These are phyloP conservation scores for Sialis lutaria DNA, from an alignment of 2,888 invertebrate genomes.

Conservation along the genomic window DNA sequence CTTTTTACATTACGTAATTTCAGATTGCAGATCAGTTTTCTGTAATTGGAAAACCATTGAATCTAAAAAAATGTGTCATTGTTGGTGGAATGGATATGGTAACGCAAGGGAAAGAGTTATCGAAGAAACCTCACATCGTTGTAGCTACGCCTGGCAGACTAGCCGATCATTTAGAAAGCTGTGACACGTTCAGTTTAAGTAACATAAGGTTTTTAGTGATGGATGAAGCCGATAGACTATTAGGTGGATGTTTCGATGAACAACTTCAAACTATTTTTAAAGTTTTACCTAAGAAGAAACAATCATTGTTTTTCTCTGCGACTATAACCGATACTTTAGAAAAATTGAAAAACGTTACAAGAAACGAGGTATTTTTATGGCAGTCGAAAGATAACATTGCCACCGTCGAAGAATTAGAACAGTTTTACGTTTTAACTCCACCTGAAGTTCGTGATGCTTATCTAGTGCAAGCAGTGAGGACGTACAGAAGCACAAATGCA, in stretches of 20 bases:
- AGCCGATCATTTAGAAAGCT: constrained; percentile 82
- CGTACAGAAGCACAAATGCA: constrained; percentile 53
- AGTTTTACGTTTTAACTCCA: constrained; percentile 81
- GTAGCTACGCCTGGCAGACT: constrained; percentile 93
- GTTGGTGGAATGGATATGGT: constrained; percentile 95
- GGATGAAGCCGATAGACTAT: constrained; percentile 89
- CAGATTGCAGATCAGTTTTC: constrained; percentile 91
- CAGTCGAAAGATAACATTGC: constrained; percentile 55
- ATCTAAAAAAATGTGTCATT: constrained; percentile 66
- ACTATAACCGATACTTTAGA: constrained; percentile 76
- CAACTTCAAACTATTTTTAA: constrained; percentile 66
- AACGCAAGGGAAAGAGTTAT: constrained; percentile 66
- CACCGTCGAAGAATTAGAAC: constrained; percentile 79
- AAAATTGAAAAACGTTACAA: constrained; percentile 43
- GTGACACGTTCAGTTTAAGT: constrained; percentile 62
- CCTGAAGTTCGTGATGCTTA: constrained; percentile 85
- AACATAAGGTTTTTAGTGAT: constrained; percentile 74
- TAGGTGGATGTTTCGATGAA: constrained; percentile 64
- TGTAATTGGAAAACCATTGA: constrained; percentile 76
- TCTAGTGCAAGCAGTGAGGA: constrained; percentile 63
- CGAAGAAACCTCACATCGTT: constrained; percentile 79
- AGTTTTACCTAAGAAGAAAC: constrained; percentile 57
- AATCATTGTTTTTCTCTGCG: constrained; percentile 86
- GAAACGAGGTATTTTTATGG: constrained; percentile 41
- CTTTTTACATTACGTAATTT: constrained; percentile 11